phyloP scores from a whole-genome alignment of 2,113 vertebrate species.

The Alexandromys fortis region DNA sequence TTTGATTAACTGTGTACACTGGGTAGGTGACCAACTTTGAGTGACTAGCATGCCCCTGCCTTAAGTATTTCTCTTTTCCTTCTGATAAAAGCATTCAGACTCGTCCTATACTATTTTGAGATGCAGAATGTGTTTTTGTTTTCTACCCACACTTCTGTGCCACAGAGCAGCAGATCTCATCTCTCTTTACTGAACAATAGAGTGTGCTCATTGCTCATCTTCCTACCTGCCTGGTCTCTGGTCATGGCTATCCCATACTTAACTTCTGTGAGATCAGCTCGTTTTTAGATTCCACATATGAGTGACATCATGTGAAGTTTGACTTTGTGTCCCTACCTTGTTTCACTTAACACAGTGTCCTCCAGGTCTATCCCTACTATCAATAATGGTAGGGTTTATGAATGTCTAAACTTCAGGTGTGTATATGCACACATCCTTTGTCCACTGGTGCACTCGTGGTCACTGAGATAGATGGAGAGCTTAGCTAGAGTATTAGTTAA shows the following conservation, averaged over 20 bases:
- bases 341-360: not conserved
- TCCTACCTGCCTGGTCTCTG: not conserved
- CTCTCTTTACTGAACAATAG: not conserved
- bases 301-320: not conserved
- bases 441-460: not conserved
- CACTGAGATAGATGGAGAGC: not conserved
- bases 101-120: not conserved
- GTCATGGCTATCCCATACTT: not conserved
- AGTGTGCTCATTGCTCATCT: too few relatives aligned
- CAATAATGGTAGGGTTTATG: not conserved
- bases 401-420: not conserved
- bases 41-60: not conserved
- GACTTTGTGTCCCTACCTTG: not conserved
- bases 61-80: not conserved
- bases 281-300: not conserved
- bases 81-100: not conserved
- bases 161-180: not conserved
- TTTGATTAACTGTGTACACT: not conserved
- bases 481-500: not conserved
- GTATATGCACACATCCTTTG: not conserved
- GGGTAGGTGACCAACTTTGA: not conserved
- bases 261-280: not conserved
- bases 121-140: not conserved
- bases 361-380: not conserved
- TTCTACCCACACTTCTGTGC: not conserved